These are phyloP conservation scores for Decapterus maruadsi DNA, from an alignment of 2,797 vertebrate genomes.

Conservation along the genomic window DNA sequence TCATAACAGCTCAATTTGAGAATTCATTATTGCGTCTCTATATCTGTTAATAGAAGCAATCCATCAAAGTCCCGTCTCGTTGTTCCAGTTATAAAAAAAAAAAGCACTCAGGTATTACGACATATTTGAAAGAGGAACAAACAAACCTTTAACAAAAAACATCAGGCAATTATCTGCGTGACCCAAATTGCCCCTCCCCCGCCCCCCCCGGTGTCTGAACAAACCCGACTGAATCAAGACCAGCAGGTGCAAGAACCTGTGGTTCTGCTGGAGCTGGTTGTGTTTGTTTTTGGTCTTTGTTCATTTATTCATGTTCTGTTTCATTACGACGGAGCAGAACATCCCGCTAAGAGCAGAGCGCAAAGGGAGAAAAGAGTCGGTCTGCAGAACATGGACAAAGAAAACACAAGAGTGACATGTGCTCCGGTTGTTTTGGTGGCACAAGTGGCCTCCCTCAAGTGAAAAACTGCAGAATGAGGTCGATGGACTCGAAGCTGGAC, in stretches of 20 bases:
- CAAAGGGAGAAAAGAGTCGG: not conserved
- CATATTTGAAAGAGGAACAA: not conserved
- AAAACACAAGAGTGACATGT: slow-evolving; percentile 1
- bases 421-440: not conserved
- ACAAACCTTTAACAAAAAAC: not conserved
- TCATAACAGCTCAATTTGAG: not conserved
- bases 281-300: slow-evolving; percentile 8
- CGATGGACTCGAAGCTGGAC: not conserved
- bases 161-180: not conserved
- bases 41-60: not conserved
- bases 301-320: slow-evolving; percentile 19
- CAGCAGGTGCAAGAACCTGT: not conserved
- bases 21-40: not conserved
- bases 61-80: too few species aligned
- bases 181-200: not conserved
- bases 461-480: not conserved
- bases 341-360: not conserved
- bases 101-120: not conserved
- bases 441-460: slow-evolving; percentile 1
- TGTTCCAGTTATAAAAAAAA: too few species aligned
- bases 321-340: slow-evolving; percentile 20
- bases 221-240: not conserved
- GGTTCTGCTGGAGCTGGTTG: not conserved
- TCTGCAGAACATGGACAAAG: slow-evolving; percentile 7
- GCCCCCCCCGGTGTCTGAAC: too few species aligned